Percentiles rank a stretch among this genome's conserved stretches.
Conservation (phyloP, 1,140 invertebrate species). For the Papilio helenus region DNA sequence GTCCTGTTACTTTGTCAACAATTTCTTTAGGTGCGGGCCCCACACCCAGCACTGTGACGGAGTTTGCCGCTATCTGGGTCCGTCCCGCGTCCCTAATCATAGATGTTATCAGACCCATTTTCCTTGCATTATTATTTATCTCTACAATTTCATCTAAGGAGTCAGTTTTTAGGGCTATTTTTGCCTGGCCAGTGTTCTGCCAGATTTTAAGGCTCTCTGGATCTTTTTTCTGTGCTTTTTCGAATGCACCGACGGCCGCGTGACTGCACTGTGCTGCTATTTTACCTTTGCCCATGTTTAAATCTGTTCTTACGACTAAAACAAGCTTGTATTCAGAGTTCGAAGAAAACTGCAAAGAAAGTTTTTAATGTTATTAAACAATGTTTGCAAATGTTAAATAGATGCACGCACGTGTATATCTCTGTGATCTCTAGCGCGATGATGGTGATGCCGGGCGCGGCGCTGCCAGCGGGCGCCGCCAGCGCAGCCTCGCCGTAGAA, state of each 20-base stretch:
- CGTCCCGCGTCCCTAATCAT: conserved; percentile 94
- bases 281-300: conserved; percentile 98
- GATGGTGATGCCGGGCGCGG: conserved; percentile 41
- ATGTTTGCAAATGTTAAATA: neutral
- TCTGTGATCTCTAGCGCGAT: conserved; percentile 56
- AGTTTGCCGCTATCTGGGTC: conserved; percentile 94
- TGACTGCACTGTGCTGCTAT: conserved; percentile 96
- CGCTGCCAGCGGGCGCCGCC: conserved; percentile 44
- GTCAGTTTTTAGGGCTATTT: conserved; percentile 91
- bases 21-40: conserved; percentile 91
- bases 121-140: conserved; percentile 87
- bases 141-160: conserved; percentile 86
- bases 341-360: conserved; percentile 63
- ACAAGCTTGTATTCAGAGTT: conserved; percentile 90
- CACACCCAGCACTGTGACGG: conserved; percentile 93
- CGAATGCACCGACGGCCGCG: conserved; percentile 92
- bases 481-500: conserved; percentile 55
- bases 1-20: conserved; percentile 93
- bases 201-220: conserved; percentile 88
- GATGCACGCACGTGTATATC: conserved; percentile 49
- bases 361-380: neutral
- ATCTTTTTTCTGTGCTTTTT: conserved; percentile 85
- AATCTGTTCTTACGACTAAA: conserved; percentile 91
- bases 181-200: conserved; percentile 91
- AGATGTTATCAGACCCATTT: conserved; percentile 87